phyloP scores from a whole-genome alignment of 1,140 invertebrate species.

The Magallana angulata region DNA sequence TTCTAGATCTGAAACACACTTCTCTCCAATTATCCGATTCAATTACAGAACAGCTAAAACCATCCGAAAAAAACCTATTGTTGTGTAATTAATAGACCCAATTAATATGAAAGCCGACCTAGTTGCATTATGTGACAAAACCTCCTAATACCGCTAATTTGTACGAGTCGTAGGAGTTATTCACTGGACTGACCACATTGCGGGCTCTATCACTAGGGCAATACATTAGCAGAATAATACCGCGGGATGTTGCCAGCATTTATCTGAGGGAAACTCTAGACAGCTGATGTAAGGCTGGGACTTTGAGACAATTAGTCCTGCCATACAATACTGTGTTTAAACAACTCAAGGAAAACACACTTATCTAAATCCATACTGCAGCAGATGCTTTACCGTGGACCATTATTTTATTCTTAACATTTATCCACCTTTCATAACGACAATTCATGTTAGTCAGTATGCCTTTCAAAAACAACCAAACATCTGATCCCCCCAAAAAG shows the following conservation, averaged over 20 bases:
- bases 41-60: not conserved
- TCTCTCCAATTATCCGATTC: constrained; percentile 20
- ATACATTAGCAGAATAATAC: constrained; percentile 28
- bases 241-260: constrained; percentile 3
- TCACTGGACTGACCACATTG: constrained; percentile 11
- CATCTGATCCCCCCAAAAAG: too few relatives aligned
- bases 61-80: constrained; percentile 1
- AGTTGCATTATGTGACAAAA: constrained; percentile 38
- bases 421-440: too few relatives aligned
- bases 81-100: constrained; percentile 33
- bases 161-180: constrained; percentile 16
- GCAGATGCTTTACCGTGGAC: not conserved
- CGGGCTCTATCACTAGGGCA: not conserved
- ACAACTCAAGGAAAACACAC: constrained; percentile 33
- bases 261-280: constrained; percentile 24
- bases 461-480: too few relatives aligned
- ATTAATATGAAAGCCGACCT: constrained; percentile 30
- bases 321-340: constrained; percentile 21
- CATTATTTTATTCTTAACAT: too few relatives aligned
- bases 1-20: constrained; percentile 10
- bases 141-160: constrained; percentile 30
- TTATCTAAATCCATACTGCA: constrained; percentile 23
- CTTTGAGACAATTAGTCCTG: constrained; percentile 2
- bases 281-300: constrained; percentile 13
- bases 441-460: too few relatives aligned